phyloP scores from a whole-genome alignment of 2,113 vertebrate genomes.

The Urocynchramus pylzowi region DNA sequence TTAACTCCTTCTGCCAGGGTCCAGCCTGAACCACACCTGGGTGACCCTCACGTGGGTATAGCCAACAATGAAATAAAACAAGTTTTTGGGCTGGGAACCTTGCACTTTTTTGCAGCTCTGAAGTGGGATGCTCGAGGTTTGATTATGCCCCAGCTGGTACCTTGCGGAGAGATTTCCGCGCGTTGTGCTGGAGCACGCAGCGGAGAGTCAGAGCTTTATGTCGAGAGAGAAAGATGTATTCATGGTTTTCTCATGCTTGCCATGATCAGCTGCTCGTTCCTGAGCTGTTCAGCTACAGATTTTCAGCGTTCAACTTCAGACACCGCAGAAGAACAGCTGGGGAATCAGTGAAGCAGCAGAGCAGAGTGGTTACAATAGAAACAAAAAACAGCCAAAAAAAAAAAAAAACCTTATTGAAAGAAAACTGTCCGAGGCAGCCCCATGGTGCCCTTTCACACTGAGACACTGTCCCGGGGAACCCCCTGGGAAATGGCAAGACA shows the following conservation, averaged over 20 bases:
- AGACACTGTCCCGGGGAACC: conserved; percentile 35
- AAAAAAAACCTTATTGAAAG: conserved; percentile 36
- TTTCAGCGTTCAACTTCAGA: conserved; percentile 43
- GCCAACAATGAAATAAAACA: not conserved
- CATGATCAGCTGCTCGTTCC: not conserved
- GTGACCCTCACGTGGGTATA: rapidly evolving
- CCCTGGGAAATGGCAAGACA: conserved; percentile 43
- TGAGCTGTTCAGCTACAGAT: conserved; percentile 19
- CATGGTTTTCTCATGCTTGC: conserved; percentile 34
- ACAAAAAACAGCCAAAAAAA: not conserved
- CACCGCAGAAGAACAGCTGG: conserved; percentile 52
- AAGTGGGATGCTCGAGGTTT: not conserved
- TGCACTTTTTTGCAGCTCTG: not conserved
- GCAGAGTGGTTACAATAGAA: conserved; percentile 65
- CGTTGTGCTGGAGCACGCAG: rapidly evolving
- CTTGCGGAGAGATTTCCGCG: not conserved
- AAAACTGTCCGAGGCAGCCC: conserved; percentile 59
- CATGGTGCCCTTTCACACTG: conserved; percentile 60
- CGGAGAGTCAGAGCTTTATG: not conserved
- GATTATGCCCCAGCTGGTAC: rapidly evolving
- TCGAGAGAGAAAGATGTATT: not conserved
- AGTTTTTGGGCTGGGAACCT: not conserved
- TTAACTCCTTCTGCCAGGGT: not conserved
- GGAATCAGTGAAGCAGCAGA: conserved; percentile 69
- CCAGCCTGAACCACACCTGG: not conserved